A percentile compares a stretch with the other conserved stretches of the same genome.
Conservation (phyloP, 1,140 invertebrate species). For the Lucilia sericata region DNA sequence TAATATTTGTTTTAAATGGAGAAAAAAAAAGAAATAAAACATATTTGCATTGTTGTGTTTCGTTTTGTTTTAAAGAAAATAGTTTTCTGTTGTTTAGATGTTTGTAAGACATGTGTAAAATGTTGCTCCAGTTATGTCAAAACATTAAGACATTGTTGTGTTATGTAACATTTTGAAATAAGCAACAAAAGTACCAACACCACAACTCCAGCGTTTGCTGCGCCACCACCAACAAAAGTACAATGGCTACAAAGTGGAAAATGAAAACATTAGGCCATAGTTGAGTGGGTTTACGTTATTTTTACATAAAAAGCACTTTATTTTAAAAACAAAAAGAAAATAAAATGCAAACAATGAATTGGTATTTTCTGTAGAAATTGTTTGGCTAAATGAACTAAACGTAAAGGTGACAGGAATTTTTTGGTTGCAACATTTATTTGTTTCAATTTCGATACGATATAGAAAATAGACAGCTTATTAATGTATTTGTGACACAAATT, state of each 20-base stretch:
- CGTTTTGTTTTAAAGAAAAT: conserved; percentile 31
- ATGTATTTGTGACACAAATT: no score
- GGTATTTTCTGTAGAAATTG: background rate
- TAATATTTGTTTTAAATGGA: background rate
- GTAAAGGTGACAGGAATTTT: conserved; percentile 12
- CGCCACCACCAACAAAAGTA: background rate
- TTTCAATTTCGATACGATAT: no score
- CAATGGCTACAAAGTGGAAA: background rate
- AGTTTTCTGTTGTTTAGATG: conserved; percentile 33
- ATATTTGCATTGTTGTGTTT: conserved; percentile 23
- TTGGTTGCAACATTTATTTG: background rate
- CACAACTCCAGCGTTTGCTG: background rate
- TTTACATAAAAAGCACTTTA: background rate
- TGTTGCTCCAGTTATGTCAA: conserved; percentile 43
- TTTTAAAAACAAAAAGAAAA: background rate
- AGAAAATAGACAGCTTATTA: no score
- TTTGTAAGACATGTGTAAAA: conserved; percentile 39
- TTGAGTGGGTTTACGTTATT: conserved; percentile 2
- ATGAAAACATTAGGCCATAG: background rate
- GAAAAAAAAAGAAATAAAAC: background rate
- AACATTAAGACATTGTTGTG: conserved; percentile 41
- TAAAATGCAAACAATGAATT: background rate
- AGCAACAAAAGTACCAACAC: background rate
- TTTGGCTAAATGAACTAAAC: background rate
- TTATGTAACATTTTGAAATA: conserved; percentile 32